phyloP scores from a whole-genome alignment of 2,888 invertebrate genomes.

The Gymnosoma rotundatum region DNA sequence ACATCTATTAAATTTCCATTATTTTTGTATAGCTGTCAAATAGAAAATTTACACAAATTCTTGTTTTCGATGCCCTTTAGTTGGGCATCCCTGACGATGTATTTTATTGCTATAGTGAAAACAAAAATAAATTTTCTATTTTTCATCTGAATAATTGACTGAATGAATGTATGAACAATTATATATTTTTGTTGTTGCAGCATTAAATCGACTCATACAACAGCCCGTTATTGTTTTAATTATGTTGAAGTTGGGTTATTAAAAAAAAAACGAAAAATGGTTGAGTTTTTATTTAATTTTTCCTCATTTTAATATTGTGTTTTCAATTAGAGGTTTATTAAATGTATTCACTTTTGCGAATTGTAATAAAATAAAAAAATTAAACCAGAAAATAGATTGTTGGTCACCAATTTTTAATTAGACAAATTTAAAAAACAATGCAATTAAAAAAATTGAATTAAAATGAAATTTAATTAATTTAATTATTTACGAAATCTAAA shows the following conservation, averaged over 20 bases:
- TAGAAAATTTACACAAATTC: background rate
- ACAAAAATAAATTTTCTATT: slow-evolving; percentile 21
- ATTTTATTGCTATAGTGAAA: slow-evolving; percentile 9
- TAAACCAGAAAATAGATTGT: slow-evolving; percentile 17
- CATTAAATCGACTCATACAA: slow-evolving; percentile 29
- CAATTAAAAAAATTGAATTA: background rate
- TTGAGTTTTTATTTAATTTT: slow-evolving; percentile 34
- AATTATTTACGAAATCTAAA: too few species aligned
- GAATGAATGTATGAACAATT: slow-evolving; percentile 6
- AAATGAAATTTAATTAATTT: background rate
- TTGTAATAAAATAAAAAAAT: background rate
- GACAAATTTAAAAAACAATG: too few species aligned
- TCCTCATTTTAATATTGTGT: slow-evolving; percentile 8
- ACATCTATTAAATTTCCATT: too few species aligned
- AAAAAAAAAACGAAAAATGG: slow-evolving; percentile 6
- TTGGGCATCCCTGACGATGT: slow-evolving; percentile 13
- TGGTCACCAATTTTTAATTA: slow-evolving; percentile 4
- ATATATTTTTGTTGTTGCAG: slow-evolving; percentile 13
- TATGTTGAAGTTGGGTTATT: slow-evolving; percentile 46
- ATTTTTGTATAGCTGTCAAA: background rate
- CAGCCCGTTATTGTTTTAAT: slow-evolving; percentile 44
- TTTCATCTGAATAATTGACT: slow-evolving; percentile 28
- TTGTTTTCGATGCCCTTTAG: too few species aligned
- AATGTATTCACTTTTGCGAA: slow-evolving; percentile 23
- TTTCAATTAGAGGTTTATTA: slow-evolving; percentile 50